Evolutionary conservation across 2,888 invertebrate genomes (phyloP).

Genomic region (Eupithecia centaureata): DNA sequence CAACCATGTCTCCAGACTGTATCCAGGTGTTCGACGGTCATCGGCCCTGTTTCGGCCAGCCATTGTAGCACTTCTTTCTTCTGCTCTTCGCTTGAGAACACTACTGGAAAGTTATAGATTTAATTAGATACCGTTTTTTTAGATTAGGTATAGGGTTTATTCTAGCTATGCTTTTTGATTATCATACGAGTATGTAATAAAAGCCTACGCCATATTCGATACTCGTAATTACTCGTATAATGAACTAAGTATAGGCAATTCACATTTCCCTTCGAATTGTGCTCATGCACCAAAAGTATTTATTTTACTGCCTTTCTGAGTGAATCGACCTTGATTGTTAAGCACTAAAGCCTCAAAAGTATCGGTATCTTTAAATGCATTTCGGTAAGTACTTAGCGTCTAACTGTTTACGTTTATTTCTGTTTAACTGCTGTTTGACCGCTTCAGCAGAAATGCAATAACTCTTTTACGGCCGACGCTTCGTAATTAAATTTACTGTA

Average conservation of each 20-base stretch:
- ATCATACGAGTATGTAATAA: too few species aligned
- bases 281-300: background rate
- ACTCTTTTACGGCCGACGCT: conserved; percentile 26
- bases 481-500: conserved; percentile 34
- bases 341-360: background rate
- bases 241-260: too few species aligned
- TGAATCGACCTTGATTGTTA: conserved; percentile 4
- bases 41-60: conserved; percentile 71
- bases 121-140: too few species aligned
- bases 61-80: conserved; percentile 73
- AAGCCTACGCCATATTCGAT: too few species aligned
- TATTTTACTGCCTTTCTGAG: background rate
- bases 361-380: background rate
- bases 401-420: conserved; percentile 5
- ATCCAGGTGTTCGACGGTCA: conserved; percentile 74
- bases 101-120: conserved; percentile 59
- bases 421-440: conserved; percentile 16
- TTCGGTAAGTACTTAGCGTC: background rate
- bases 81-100: conserved; percentile 76
- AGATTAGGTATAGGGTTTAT: too few species aligned
- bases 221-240: too few species aligned
- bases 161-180: too few species aligned
- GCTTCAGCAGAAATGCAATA: conserved; percentile 28
- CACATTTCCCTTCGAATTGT: background rate
- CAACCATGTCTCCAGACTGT: conserved; percentile 85